Conservation (phyloP, 2,797 vertebrate species). For the Chiloscyllium punctatum region DNA sequence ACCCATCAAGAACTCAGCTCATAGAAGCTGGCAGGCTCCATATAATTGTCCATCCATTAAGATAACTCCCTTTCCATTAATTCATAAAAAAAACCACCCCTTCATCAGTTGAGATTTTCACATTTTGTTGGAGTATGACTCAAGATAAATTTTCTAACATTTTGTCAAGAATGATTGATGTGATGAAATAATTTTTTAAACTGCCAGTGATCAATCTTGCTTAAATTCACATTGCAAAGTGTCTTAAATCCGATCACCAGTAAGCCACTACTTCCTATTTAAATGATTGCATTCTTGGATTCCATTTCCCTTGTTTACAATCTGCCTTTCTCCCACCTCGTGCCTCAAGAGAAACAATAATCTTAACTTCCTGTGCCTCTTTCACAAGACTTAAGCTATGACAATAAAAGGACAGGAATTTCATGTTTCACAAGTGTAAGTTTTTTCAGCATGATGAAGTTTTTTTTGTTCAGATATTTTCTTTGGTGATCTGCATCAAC, state of each 20-base stretch:
- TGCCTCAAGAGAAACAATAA: not conserved
- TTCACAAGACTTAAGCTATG: not conserved
- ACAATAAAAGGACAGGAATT: not conserved
- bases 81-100: not conserved
- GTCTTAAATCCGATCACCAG: not conserved
- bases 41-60: not conserved
- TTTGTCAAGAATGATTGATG: not conserved
- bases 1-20: not conserved
- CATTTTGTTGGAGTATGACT: not conserved
- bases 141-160: not conserved
- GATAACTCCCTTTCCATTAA: not conserved
- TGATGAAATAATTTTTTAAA: not conserved
- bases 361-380: not conserved
- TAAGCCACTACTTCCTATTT: not conserved
- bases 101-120: not conserved
- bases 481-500: not conserved
- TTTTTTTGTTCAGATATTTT: not conserved
- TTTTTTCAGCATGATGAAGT: too few species aligned
- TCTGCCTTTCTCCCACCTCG: not conserved
- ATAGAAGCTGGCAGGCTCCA: not conserved
- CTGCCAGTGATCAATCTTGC: not conserved
- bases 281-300: not conserved
- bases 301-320: not conserved
- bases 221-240: not conserved
- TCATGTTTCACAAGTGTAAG: not conserved